Percentiles rank a stretch among this genome's conserved stretches.
Conservation (phyloP, 2,797 vertebrate genomes). For the Pteronotus mesoamericanus region DNA sequence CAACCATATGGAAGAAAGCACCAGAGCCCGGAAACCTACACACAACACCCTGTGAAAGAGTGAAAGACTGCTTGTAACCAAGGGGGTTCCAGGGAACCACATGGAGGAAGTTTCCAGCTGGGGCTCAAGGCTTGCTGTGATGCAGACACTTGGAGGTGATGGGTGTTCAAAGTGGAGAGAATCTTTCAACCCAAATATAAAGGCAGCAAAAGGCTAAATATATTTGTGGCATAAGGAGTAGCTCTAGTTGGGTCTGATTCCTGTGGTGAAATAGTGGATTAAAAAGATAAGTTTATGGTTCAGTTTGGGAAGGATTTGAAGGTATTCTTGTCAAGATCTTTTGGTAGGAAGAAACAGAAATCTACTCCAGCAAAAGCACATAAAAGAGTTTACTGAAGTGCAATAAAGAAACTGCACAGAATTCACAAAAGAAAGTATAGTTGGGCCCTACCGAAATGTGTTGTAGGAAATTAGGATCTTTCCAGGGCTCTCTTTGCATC, state of each 20-base stretch:
- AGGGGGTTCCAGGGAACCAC: not conserved
- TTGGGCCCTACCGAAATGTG: not conserved
- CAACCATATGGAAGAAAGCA: not conserved
- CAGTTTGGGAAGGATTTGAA: not conserved
- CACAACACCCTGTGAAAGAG: not conserved
- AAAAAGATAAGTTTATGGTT: not conserved
- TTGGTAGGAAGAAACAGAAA: slow-evolving; percentile 5
- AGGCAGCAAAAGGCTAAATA: not conserved
- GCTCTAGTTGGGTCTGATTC: not conserved
- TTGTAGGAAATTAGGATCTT: not conserved
- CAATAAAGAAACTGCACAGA: not conserved
- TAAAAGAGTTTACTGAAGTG: not conserved
- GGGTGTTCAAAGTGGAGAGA: not conserved
- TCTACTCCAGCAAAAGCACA: not conserved
- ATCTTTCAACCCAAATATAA: not conserved
- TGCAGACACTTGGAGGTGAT: not conserved
- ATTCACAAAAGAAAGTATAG: not conserved
- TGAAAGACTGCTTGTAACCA: not conserved
- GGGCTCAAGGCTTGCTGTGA: not conserved
- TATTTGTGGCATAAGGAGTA: not conserved
- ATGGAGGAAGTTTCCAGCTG: not conserved
- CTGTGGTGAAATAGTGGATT: not conserved
- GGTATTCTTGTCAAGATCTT: not conserved
- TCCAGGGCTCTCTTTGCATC: not conserved
- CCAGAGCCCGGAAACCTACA: not conserved